phyloP scores from a whole-genome alignment of 2,113 vertebrate genomes.

The Anthoscopus minutus region DNA sequence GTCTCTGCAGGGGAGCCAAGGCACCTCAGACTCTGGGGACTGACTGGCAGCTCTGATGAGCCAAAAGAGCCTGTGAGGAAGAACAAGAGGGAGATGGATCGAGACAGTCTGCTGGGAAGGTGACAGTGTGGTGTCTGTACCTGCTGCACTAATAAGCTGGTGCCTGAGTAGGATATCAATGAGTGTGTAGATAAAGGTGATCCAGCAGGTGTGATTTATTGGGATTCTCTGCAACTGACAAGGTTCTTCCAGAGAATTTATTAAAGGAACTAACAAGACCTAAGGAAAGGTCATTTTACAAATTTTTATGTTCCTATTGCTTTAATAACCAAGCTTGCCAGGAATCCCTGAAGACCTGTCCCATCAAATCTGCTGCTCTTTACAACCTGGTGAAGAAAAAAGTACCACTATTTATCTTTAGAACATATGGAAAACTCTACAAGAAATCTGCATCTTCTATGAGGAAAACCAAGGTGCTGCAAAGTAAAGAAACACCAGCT shows the following conservation, averaged over 20 bases:
- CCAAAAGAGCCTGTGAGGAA: background rate
- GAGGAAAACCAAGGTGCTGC: background rate
- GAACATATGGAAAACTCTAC: background rate
- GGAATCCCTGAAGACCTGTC: background rate
- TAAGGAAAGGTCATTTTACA: background rate
- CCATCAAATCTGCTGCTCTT: background rate
- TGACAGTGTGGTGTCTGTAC: background rate
- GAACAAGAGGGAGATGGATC: background rate
- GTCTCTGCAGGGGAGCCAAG: background rate
- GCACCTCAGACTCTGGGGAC: background rate
- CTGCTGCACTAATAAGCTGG: background rate
- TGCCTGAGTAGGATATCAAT: background rate
- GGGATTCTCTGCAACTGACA: background rate
- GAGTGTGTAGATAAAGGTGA: background rate
- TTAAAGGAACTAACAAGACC: background rate
- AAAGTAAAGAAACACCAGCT: background rate
- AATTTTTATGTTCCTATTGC: background rate
- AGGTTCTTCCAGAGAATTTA: background rate
- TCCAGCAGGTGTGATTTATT: background rate
- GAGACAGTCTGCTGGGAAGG: background rate
- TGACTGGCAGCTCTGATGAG: background rate
- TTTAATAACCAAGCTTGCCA: background rate
- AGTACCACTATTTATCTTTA: background rate
- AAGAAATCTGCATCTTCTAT: background rate
- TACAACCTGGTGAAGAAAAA: background rate